These are phyloP conservation scores for Noctua pronuba DNA, from an alignment of 2,888 invertebrate genomes.

Conservation along the genomic window DNA sequence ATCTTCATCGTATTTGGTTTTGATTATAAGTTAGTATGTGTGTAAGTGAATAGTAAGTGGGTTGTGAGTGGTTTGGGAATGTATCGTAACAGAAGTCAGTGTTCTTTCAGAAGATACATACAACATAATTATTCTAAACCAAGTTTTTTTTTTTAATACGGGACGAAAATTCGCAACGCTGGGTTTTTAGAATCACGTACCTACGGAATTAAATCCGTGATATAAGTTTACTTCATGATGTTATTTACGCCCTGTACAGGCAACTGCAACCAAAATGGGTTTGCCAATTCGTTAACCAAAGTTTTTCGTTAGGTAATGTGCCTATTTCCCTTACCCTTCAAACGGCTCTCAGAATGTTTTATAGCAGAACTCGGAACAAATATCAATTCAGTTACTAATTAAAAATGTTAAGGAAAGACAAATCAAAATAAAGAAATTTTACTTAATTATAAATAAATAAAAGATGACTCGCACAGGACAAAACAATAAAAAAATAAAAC, in stretches of 20 bases:
- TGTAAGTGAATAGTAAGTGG: slow-evolving; percentile 52
- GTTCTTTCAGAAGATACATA: background rate
- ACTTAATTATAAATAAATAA: too few species aligned
- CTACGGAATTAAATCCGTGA: background rate
- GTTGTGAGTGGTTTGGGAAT: slow-evolving; percentile 15
- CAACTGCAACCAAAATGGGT: too few species aligned
- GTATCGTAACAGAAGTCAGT: background rate
- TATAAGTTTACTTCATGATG: background rate
- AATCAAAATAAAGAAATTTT: too few species aligned
- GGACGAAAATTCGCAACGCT: background rate
- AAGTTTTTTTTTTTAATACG: background rate
- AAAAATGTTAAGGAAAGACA: background rate
- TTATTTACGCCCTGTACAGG: background rate
- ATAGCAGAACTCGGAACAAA: background rate
- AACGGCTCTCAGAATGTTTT: background rate
- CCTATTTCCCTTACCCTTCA: too few species aligned
- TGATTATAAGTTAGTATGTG: slow-evolving; percentile 49
- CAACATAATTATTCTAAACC: background rate
- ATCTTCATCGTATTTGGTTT: slow-evolving; percentile 47
- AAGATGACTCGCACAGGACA: too few species aligned
- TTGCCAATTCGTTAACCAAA: background rate
- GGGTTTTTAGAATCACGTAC: background rate
- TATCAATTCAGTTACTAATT: background rate
- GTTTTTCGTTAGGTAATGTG: background rate
- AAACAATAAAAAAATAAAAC: too few species aligned